Base-by-base conservation (phyloP, 1,140 invertebrate genomes). In the Atta colombica region DNA sequence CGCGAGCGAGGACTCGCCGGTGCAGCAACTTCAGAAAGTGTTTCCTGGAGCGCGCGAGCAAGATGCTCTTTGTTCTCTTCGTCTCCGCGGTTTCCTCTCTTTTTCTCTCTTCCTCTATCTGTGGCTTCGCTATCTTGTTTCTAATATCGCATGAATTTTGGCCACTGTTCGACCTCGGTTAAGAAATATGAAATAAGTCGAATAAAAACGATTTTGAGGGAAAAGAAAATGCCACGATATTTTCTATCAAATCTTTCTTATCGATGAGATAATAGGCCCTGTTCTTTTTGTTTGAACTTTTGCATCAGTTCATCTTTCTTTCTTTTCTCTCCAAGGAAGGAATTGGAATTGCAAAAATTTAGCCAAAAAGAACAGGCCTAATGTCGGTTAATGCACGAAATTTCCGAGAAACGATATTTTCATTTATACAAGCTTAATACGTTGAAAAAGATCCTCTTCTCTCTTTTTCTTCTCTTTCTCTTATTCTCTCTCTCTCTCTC, bases 21-120 rank as follows among this genome's bases (percentile, higher is more conserved):
- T 21, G 53, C 72, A 61, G 55, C 49, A 74, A 74, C 85, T 85
- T 80, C 61, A 85, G 71, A 80, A 90, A 90, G 72, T 66, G 66
- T 90, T 90, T 90, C 89, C 89, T 88, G 82, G 60, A 90, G 85
- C 85, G 81, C 61, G 55, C 72, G 53, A 63, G 61, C 63, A 69
- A 45, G 86, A 75, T 72, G 63, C 21, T 90, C 89, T 88, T 90
- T 90, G 86, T 90, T 85, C 68, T 75, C 65, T 45, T 85, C 63
- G n/a, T 49, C 49, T 69, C 31, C 49, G 28, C 80, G 55, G 49
- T 21, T 69, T 90, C 77, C 66, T 69, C 78, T 88, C 77, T 49
- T 21, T 63, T 39, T 49, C 61, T 45, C 77, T 39, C 25, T 88
- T 39, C 63, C 4, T 10, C 28, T 81, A 45, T 53, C 10, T 14